Base-by-base conservation (phyloP, 2,113 vertebrate genomes). In the Macquaria australasica region DNA sequence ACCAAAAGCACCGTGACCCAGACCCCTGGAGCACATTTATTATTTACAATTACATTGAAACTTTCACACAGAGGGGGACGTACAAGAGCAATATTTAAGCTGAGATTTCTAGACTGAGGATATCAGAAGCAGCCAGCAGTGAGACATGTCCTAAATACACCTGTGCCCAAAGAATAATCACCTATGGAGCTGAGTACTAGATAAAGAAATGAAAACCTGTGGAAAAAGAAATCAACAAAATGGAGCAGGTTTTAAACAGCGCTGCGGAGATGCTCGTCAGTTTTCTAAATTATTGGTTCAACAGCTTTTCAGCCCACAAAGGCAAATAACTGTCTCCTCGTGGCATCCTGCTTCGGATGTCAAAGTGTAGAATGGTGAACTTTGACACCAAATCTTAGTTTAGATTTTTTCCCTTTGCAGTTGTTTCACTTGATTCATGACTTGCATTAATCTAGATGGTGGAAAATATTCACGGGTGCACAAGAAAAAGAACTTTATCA, bases 1-100 rank as follows among this genome's bases (percentile, higher is more conserved):
- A 85, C 98, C 98, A 79, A 99, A 99, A 0, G 98, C 98, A 25
- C 98, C 98, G 8, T 99, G 98, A 80, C 98, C 98, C 87, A 99
- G 95, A 88, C 98, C 98, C 95, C 98, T 99, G 93, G 58, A 89
- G 41, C 6, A 81, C 45, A 82, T 67, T 53, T 51, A 62, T 77
- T 62, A 79, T 78, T 82, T 48, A 79, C 23, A 5, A n/a, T 23
- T 11, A 21, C 58, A 68, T 83, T 20, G 68, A 56, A 60, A 31
- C n/a, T 25, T 55, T 77, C 8, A 83, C 43, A 63, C 28, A 3
- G 20, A 23, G 8, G 7, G 23, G 14, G n/a, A 4, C 21, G n/a
- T 18, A 37, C 2, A 31, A 50, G 21, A 50, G 11, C 12, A 62
- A 62, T 25, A 23, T 25, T 81, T 15, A 70, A 67, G 15, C 10